Evolutionary conservation across 2,113 vertebrate genomes (phyloP), one percentile per base, ranked within the genome.

Genomic region (Cynocephalus volans): DNA sequence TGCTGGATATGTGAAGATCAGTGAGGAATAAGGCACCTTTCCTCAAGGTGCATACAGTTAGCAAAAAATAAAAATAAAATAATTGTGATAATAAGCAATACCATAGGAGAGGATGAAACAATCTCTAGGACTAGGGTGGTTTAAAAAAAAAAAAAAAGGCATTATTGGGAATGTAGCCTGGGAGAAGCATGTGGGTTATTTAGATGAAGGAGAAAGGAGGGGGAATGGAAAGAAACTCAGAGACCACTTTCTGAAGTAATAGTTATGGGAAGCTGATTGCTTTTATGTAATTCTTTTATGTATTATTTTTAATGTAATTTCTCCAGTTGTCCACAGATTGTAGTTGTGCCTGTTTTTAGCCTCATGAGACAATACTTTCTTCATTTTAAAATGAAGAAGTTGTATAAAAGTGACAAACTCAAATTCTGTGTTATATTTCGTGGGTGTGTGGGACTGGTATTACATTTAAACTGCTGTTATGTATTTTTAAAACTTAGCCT

Each of bases 361-460:
- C 19, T 86, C 36, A 8, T 79, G 69, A 50, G 13, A 72, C 26
- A 70, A 17, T 36, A 41, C 17, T 80, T 67, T 50, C 18, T 56
- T 70, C 17, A n/a, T 70, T 65, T 86, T 93, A 89, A 92, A 88
- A 85, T 58, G 48, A 60, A 11, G 19, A 93, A 76, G 10, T 92
- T 58, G 21, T 87, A 56, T 72, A 52, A 67, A 93, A 69, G 41
- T 80, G 17, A 58, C 36, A 52, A 24, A 45, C 26, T 85, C 12
- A 84, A 36, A 56, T 94, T 88, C 67, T 85, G 3, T 72, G 8
- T 88, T 90, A 54, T 9, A 10, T 50, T 77, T 76, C 62, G 94
- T 31, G 86, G 72, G 23, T 0, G 4, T 28, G 1, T n/a, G 14
- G 15, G 8, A 8, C 18, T 64, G 14, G 1, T 90, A 33, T 83